phyloP scores from a whole-genome alignment of 2,113 vertebrate species.

The Rostratula benghalensis region DNA sequence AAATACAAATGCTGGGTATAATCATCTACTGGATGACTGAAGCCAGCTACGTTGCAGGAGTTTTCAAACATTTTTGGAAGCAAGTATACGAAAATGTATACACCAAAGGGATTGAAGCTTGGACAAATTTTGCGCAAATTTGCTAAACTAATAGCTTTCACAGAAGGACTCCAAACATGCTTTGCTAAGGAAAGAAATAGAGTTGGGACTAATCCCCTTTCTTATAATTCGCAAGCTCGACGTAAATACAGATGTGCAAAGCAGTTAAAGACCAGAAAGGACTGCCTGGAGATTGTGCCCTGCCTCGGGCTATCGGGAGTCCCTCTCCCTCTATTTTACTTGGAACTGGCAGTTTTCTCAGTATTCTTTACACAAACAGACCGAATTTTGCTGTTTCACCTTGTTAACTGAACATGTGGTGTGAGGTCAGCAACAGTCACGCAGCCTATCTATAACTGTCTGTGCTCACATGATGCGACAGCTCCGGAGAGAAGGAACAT shows the following conservation, averaged over 20 bases:
- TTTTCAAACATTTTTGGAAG: slow-evolving; percentile 23
- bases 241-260: slow-evolving; percentile 60
- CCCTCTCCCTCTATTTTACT: slow-evolving; percentile 45
- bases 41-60: neutral
- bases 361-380: slow-evolving; percentile 45
- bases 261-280: slow-evolving; percentile 55
- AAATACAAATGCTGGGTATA: neutral
- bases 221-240: neutral
- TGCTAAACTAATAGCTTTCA: slow-evolving; percentile 64
- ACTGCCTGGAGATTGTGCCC: neutral
- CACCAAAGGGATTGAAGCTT: slow-evolving; percentile 18
- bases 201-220: slow-evolving; percentile 6
- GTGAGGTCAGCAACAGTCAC: slow-evolving; percentile 65
- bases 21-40: neutral
- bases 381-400: slow-evolving; percentile 63
- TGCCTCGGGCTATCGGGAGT: neutral
- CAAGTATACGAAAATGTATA: slow-evolving; percentile 1
- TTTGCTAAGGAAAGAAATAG: neutral
- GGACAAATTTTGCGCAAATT: slow-evolving; percentile 46
- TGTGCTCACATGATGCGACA: slow-evolving; percentile 67
- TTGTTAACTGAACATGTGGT: slow-evolving; percentile 52
- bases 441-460: slow-evolving; percentile 71
- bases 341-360: slow-evolving; percentile 47
- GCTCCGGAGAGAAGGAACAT: slow-evolving; percentile 57
- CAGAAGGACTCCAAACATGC: slow-evolving; percentile 65